Evolutionary conservation across 2,113 vertebrate species (phyloP), one percentile per base, ranked within the genome.

Genomic region (Lota lota): DNA sequence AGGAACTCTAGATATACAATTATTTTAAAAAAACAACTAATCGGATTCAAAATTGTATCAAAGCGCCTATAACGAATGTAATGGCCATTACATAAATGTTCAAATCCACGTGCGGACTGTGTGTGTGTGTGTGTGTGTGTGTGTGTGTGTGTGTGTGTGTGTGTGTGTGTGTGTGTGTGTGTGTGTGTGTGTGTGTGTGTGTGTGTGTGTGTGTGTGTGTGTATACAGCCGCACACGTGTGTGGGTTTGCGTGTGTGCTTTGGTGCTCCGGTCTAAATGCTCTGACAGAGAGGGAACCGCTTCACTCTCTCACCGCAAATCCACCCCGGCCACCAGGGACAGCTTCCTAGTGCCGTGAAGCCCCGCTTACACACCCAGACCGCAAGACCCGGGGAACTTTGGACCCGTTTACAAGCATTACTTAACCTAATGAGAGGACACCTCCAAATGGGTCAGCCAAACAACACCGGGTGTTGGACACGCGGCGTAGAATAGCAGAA

Each of bases 381-480:
- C 21, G 61, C 73, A 66, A 67, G 22, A 58, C 22, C 64, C 70
- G 66, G 14, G 62, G 73, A 80, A 74, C 76, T 78, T 77, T 82
- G 78, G 12, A 75, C 82, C 53, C 71, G 40, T 62, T 20, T 10
- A 59, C 57, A 22, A 59, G 5, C 56, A 17, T 7, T 20, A 21
- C 57, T 21, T 59, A 1, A 59, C 8, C 40, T 14, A 8, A 47
- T 47, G 7, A 47, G 40, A 47, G 40, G 40, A 47, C 28, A 33
- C 10, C 2, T 47, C 12, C 10, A 47, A 47, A 47, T 11, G 40
- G 12, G 10, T 47, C 40, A 47, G 40, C 7, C 12, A 2, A 12
- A 47, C 40, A 11, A 47, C 7, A 47, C 7, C 8, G 40, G 12
- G 40, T 47, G 3, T 47, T 47, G 10, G 40, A 47, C 12, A 2